A percentile compares a stretch with the other conserved stretches of the same genome.
phyloP scores from a whole-genome alignment of 2,888 invertebrate genomes.

The Drosophila siamana region DNA sequence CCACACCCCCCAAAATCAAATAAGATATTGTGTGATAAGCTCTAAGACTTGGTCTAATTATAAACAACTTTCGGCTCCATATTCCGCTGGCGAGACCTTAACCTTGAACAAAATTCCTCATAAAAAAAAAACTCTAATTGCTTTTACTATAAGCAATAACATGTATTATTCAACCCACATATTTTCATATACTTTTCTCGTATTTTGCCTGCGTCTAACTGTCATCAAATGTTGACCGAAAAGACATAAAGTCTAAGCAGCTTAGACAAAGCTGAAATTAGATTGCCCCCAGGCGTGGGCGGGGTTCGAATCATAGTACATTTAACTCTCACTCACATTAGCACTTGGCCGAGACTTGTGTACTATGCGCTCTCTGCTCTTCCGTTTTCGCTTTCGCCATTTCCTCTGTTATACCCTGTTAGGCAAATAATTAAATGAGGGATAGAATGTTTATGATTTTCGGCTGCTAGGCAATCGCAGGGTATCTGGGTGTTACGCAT shows the following conservation, averaged over 20 bases:
- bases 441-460: background rate
- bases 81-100: background rate
- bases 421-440: background rate
- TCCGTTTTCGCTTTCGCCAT: slow-evolving; percentile 22
- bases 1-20: no score
- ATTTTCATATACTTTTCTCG: slow-evolving; percentile 1
- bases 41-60: background rate
- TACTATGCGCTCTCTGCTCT: slow-evolving; percentile 21
- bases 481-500: slow-evolving; percentile 16
- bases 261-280: slow-evolving; percentile 40
- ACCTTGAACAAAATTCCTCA: slow-evolving; percentile 8
- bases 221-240: slow-evolving; percentile 42
- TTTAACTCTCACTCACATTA: slow-evolving; percentile 63
- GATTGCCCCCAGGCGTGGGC: slow-evolving; percentile 10
- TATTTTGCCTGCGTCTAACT: slow-evolving; percentile 10
- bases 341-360: slow-evolving; percentile 60
- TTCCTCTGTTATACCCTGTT: slow-evolving; percentile 21
- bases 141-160: background rate
- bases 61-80: background rate
- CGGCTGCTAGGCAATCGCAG: background rate
- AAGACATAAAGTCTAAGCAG: slow-evolving; percentile 40
- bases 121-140: slow-evolving; percentile 4
- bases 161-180: background rate
- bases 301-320: slow-evolving; percentile 14
- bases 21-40: background rate